phyloP scores from a whole-genome alignment of 1,140 invertebrate genomes.

The Drosophila setifemur region DNA sequence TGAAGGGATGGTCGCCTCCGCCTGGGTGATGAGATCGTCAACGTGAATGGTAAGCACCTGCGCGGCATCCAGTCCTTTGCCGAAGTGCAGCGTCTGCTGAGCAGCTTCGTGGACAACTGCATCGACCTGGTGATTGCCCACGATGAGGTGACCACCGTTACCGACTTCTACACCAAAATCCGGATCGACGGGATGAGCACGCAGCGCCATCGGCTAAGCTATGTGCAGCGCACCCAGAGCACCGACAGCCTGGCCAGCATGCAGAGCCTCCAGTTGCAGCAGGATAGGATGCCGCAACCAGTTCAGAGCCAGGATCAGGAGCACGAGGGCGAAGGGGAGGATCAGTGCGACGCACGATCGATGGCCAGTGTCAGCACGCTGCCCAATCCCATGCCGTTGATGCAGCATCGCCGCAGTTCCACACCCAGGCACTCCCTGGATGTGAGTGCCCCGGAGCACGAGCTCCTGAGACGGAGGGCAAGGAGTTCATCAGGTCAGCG shows the following conservation, averaged over 20 bases:
- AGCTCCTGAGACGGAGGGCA: slow-evolving; percentile 54
- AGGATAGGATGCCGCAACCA: slow-evolving; percentile 20
- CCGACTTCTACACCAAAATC: slow-evolving; percentile 81
- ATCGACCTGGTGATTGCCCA: slow-evolving; percentile 86
- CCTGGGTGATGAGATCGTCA: slow-evolving; percentile 92
- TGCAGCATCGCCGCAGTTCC: slow-evolving; percentile 75
- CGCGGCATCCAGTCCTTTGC: slow-evolving; percentile 88
- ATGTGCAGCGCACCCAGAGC: slow-evolving; percentile 68
- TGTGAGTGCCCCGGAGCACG: slow-evolving; percentile 45
- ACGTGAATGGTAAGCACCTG: slow-evolving; percentile 92
- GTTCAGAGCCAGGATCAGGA: slow-evolving; percentile 22
- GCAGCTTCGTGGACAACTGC: slow-evolving; percentile 82
- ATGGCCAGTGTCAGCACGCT: slow-evolving; percentile 67
- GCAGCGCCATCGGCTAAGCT: slow-evolving; percentile 65
- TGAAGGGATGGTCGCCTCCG: slow-evolving; percentile 90
- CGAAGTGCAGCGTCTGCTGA: slow-evolving; percentile 83
- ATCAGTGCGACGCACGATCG: slow-evolving; percentile 62
- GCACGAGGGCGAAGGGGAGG: slow-evolving; percentile 26
- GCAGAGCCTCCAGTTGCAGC: slow-evolving; percentile 64
- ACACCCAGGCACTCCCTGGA: slow-evolving; percentile 70
- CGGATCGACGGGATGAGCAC: slow-evolving; percentile 68
- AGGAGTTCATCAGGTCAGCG: slow-evolving; percentile 78
- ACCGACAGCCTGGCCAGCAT: slow-evolving; percentile 72
- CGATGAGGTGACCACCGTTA: slow-evolving; percentile 82
- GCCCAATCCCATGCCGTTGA: slow-evolving; percentile 73